phyloP scores from a whole-genome alignment of 2,888 invertebrate species.

The Tyria jacobaeae region DNA sequence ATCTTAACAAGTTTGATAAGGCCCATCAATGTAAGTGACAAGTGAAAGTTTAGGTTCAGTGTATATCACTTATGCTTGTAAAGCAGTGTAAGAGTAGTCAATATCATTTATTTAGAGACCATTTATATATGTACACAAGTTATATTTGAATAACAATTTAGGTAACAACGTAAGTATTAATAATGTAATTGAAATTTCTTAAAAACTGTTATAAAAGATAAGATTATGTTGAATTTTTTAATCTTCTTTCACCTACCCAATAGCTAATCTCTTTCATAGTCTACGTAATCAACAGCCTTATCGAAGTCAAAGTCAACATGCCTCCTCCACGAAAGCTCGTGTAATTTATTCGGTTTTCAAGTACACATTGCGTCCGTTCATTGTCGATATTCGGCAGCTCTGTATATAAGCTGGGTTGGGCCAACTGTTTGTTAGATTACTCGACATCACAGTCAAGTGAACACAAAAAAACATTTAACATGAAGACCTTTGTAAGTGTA shows the following conservation, averaged over 20 bases:
- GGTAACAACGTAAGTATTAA: too few relatives aligned
- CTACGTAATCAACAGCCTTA: conserved; percentile 7
- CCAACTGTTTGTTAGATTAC: conserved; percentile 69
- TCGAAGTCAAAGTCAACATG: conserved; percentile 25
- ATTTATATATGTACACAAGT: too few relatives aligned
- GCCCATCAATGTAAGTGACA: conserved; percentile 26
- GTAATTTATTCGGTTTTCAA: conserved; percentile 61
- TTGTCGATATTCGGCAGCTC: conserved; percentile 69
- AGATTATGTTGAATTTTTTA: too few relatives aligned
- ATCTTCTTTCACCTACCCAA: too few relatives aligned
- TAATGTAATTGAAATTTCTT: too few relatives aligned
- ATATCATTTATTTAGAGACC: too few relatives aligned
- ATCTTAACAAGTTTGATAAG: conserved; percentile 53
- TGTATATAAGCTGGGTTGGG: conserved; percentile 69
- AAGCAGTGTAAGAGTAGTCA: too few relatives aligned
- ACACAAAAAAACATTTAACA: conserved; percentile 59
- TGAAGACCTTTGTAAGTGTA: conserved; percentile 79
- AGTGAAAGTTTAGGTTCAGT: conserved; percentile 66
- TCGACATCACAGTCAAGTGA: conserved; percentile 56
- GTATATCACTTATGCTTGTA: too few relatives aligned
- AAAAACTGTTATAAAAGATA: too few relatives aligned
- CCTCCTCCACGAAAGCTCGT: conserved; percentile 61
- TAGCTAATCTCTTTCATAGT: too few relatives aligned
- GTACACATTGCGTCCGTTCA: conserved; percentile 66
- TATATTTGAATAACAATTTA: too few relatives aligned